These are phyloP conservation scores for Drosophila mettleri DNA, from an alignment of 2,888 invertebrate species.

Conservation along the genomic window DNA sequence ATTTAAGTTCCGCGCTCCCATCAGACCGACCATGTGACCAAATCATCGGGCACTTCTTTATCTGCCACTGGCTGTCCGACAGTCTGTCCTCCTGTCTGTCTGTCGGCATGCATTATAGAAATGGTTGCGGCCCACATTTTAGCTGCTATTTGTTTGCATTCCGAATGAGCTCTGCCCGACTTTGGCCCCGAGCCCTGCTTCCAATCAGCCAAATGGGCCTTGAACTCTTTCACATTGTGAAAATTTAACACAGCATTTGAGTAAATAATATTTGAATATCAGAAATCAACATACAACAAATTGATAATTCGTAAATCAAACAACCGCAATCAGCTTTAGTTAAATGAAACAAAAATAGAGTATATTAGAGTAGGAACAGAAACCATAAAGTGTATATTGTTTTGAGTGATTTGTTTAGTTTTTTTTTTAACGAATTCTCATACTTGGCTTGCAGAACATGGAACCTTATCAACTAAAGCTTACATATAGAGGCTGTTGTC, in stretches of 20 bases:
- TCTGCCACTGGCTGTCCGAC: constrained; percentile 18
- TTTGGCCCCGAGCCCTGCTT: constrained; percentile 23
- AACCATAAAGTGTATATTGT: constrained; percentile 39
- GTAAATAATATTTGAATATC: constrained; percentile 9
- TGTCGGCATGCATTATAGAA: constrained; percentile 65
- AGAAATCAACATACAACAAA: not conserved
- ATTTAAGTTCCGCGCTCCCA: constrained; percentile 33
- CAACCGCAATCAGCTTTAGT: not conserved
- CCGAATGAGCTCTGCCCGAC: constrained; percentile 20
- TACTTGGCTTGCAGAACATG: constrained; percentile 19
- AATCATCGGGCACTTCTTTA: constrained; percentile 46
- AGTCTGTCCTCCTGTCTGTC: constrained; percentile 12
- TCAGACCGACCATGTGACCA: constrained; percentile 39
- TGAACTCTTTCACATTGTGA: constrained; percentile 41
- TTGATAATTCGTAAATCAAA: not conserved
- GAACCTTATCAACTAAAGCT: constrained; percentile 37
- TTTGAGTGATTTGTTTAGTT: constrained; percentile 7
- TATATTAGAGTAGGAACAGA: constrained; percentile 43
- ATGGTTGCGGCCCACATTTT: constrained; percentile 60
- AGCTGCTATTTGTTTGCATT: constrained; percentile 37
- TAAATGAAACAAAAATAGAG: constrained; percentile 13
- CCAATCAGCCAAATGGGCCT: constrained; percentile 22
- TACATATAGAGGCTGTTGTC: constrained; percentile 39
- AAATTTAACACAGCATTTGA: constrained; percentile 1
- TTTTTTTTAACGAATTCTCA: constrained; percentile 5